phyloP scores from a whole-genome alignment of 2,797 vertebrate species.

The Gymnoscopelus braueri region DNA sequence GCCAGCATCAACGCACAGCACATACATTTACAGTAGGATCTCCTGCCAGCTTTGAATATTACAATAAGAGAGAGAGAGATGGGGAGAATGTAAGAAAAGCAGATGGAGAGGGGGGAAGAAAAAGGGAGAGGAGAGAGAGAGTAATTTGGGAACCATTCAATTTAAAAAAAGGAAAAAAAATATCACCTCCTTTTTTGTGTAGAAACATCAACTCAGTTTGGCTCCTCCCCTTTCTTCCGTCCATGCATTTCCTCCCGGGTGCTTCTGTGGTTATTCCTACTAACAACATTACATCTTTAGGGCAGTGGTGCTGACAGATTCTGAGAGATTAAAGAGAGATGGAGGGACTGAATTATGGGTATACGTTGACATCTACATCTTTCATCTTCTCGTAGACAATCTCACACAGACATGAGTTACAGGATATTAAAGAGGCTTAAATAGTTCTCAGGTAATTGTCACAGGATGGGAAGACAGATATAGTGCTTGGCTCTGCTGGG shows the following conservation, averaged over 20 bases:
- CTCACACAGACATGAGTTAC: slow-evolving; percentile 40
- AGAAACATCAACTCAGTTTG: too few species aligned
- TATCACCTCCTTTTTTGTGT: too few species aligned
- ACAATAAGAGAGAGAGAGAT: slow-evolving; percentile 64
- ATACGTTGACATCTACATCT: slow-evolving; percentile 42
- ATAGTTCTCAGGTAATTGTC: slow-evolving; percentile 32
- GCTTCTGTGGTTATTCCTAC: too few species aligned
- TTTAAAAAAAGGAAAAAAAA: too few species aligned
- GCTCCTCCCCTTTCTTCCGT: too few species aligned
- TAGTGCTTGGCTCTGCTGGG: neutral
- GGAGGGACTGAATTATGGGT: slow-evolving; percentile 40
- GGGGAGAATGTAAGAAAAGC: slow-evolving; percentile 7
- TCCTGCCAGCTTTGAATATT: slow-evolving; percentile 64
- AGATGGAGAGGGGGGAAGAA: slow-evolving; percentile 3
- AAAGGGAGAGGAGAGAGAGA: slow-evolving; percentile 14
- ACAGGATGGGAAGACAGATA: neutral
- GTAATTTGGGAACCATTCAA: neutral
- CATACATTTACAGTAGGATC: slow-evolving; percentile 46
- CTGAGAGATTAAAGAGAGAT: neutral
- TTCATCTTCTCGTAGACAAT: slow-evolving; percentile 45
- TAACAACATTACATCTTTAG: too few species aligned
- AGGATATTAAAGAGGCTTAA: slow-evolving; percentile 38
- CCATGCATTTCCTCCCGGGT: too few species aligned
- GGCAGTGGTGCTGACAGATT: too few species aligned
- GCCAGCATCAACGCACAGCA: slow-evolving; percentile 43